phyloP scores from a whole-genome alignment of 2,113 vertebrate species.

The Archocentrus centrarchus region DNA sequence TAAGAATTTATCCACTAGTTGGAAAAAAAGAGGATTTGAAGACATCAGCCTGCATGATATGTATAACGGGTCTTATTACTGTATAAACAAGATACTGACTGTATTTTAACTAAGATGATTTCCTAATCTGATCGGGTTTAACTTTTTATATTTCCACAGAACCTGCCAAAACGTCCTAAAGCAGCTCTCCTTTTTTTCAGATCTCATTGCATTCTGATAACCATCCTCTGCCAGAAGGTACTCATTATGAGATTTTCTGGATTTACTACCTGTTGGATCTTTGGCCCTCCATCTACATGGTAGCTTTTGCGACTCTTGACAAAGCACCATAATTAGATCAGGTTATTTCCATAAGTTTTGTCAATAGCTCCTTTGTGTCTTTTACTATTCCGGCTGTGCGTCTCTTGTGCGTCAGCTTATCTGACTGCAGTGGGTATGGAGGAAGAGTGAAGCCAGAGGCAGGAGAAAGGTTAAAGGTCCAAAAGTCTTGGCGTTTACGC shows the following conservation, averaged over 20 bases:
- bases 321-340: constrained; percentile 62
- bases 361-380: constrained; percentile 69
- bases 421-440: constrained; percentile 38
- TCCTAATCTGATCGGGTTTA: background rate
- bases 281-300: constrained; percentile 28
- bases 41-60: background rate
- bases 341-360: constrained; percentile 66
- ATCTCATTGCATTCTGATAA: constrained; percentile 15
- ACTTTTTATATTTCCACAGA: constrained; percentile 10
- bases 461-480: constrained; percentile 57
- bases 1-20: background rate
- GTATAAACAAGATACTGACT: background rate
- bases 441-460: background rate
- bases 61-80: background rate
- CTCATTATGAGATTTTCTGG: constrained; percentile 70
- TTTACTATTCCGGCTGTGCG: constrained; percentile 15
- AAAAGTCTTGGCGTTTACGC: constrained; percentile 61
- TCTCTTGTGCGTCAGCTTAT: constrained; percentile 37
- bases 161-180: constrained; percentile 39
- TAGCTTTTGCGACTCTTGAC: constrained; percentile 57
- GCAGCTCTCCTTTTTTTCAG: constrained; percentile 34
- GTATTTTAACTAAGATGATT: background rate
- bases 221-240: constrained; percentile 42
- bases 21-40: background rate
- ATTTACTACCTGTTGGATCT: constrained; percentile 56